These are phyloP conservation scores for Psilopsiagon aurifrons DNA, from an alignment of 2,113 vertebrate species.

Conservation along the genomic window DNA sequence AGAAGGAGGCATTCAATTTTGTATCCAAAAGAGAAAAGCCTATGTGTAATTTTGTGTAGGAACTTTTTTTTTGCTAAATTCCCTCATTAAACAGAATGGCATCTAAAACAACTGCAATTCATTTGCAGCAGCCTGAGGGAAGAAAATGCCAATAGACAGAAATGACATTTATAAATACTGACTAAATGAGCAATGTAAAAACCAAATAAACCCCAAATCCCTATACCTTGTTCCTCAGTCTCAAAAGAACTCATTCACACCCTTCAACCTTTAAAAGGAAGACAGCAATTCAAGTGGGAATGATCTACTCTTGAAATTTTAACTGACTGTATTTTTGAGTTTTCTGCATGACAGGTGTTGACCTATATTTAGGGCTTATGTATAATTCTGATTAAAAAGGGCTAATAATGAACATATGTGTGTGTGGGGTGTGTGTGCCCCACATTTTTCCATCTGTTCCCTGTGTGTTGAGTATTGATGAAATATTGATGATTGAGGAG, in stretches of 20 bases:
- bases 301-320: background rate
- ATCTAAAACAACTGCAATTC: conserved; percentile 49
- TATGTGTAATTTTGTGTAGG: background rate
- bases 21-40: background rate
- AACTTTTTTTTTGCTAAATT: background rate
- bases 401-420: background rate
- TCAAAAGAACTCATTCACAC: background rate
- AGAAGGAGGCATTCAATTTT: conserved; percentile 34
- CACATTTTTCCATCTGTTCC: background rate
- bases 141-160: conserved; percentile 34
- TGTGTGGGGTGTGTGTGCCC: background rate
- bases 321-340: background rate
- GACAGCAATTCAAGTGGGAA: background rate
- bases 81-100: conserved; percentile 30
- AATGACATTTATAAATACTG: conserved; percentile 52
- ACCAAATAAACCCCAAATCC: background rate
- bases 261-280: conserved; percentile 22
- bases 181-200: background rate
- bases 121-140: conserved; percentile 8
- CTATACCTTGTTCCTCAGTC: background rate
- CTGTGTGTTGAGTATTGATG: background rate
- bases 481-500: background rate
- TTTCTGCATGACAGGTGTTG: background rate
- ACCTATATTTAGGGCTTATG: background rate
- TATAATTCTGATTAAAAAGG: background rate